phyloP scores from a whole-genome alignment of 2,888 invertebrate species.

The Megastigmus dorsalis region DNA sequence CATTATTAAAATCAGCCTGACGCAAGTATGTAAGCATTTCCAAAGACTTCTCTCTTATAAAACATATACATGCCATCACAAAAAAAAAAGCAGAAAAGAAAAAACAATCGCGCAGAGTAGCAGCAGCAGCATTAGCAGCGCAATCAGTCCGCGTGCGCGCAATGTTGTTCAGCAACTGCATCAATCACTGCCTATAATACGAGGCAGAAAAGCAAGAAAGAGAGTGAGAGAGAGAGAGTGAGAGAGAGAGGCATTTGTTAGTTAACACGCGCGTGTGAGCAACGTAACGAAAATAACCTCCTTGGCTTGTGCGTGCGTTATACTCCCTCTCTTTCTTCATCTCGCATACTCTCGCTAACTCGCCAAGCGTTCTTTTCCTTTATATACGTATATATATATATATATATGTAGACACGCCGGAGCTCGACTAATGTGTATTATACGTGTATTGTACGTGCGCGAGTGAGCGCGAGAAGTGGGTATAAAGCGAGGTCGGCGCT shows the following conservation, averaged over 20 bases:
- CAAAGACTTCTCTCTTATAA: no score
- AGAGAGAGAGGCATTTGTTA: constrained; percentile 14
- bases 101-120: no score
- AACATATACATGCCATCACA: no score
- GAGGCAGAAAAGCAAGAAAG: background rate
- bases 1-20: no score
- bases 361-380: background rate
- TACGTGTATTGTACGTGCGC: background rate
- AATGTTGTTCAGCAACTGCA: background rate
- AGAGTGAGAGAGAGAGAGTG: background rate
- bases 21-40: no score
- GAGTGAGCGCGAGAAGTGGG: constrained; percentile 10
- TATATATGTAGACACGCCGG: no score
- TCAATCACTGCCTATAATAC: background rate
- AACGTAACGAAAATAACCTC: constrained; percentile 23
- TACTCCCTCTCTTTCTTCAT: constrained; percentile 24
- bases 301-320: background rate
- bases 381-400: no score
- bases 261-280: background rate
- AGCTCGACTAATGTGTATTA: no score
- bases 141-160: no score
- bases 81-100: no score
- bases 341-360: background rate
- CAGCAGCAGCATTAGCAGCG: background rate
- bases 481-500: constrained; percentile 45